phyloP scores from a whole-genome alignment of 2,113 vertebrate genomes.

The Clarias macrocephalus region DNA sequence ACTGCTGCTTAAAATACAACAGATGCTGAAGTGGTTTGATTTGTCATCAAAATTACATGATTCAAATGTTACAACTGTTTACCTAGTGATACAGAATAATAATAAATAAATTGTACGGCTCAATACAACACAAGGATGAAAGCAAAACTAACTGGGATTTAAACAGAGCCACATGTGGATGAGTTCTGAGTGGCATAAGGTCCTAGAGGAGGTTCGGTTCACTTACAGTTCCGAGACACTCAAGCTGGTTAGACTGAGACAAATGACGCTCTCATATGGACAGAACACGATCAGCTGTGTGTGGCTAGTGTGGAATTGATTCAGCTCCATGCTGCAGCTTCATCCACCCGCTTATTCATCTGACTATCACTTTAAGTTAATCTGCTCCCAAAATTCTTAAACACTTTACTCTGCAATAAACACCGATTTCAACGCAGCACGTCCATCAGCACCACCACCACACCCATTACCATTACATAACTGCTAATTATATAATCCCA shows the following conservation, averaged over 20 bases:
- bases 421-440: neutral
- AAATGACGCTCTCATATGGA: no score
- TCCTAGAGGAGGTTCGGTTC: neutral
- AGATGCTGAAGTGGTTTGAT: no score
- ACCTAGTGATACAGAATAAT: no score
- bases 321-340: neutral
- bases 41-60: no score
- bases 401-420: slow-evolving; percentile 12
- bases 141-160: neutral
- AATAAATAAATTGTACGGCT: no score
- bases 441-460: neutral
- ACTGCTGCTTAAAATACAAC: no score
- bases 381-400: slow-evolving; percentile 22
- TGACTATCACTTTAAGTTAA: neutral
- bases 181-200: neutral
- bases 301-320: neutral
- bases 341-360: neutral
- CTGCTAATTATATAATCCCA: neutral
- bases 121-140: no score
- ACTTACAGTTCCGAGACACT: neutral
- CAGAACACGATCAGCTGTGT: no score
- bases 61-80: no score
- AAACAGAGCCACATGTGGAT: neutral
- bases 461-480: neutral
- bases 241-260: neutral